Evolutionary conservation across 2,888 invertebrate genomes (phyloP).

Genomic region (Nymphalis polychloros): DNA sequence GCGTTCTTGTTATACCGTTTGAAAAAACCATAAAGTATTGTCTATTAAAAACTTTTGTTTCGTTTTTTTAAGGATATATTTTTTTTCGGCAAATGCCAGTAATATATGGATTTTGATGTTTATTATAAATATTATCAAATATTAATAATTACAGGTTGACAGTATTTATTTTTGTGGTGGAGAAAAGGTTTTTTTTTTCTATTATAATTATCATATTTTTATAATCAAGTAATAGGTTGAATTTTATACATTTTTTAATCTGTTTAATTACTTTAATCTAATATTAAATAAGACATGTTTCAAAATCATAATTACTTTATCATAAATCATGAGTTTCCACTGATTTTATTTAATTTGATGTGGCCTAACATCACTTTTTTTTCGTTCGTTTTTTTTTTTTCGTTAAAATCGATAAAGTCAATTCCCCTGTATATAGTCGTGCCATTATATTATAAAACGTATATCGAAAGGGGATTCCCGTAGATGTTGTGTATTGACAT

Average conservation of each 20-base stretch:
- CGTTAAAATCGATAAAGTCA: conserved; percentile 62
- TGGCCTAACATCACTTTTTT: conserved; percentile 2
- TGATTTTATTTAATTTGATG: neutral
- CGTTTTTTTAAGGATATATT: neutral
- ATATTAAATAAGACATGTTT: neutral
- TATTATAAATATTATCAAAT: conserved; percentile 1
- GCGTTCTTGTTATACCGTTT: neutral
- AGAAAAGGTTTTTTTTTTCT: neutral
- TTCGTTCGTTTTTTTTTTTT: conserved; percentile 10
- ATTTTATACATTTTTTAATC: neutral
- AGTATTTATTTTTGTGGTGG: neutral
- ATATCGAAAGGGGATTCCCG: conserved; percentile 54
- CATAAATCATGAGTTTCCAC: neutral
- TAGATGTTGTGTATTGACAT: conserved; percentile 61
- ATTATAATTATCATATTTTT: neutral
- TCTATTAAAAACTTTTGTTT: conserved; percentile 2
- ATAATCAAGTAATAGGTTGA: neutral
- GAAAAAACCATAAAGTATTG: conserved; percentile 3
- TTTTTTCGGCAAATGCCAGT: neutral
- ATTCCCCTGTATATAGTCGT: conserved; percentile 79
- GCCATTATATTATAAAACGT: conserved; percentile 69
- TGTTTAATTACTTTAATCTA: neutral
- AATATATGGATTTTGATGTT: neutral
- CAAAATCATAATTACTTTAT: neutral
- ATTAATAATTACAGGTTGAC: neutral